Evolutionary conservation across 2,888 invertebrate species (phyloP), one percentile per base, ranked within the genome.

Genomic region (Phyllotreta cruciferae): DNA sequence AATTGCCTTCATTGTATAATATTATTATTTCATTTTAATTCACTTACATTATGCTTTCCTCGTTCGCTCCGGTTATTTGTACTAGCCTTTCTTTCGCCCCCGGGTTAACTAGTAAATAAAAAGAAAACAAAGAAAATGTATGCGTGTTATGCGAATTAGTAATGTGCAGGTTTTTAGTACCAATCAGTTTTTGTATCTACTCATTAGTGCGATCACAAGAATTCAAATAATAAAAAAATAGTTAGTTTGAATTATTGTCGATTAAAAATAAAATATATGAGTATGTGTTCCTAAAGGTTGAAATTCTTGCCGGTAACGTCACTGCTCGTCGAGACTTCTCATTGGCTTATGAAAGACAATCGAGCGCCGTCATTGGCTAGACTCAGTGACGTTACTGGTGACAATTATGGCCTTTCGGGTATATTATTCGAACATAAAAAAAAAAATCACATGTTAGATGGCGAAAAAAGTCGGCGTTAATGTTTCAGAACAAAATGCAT

Each of bases 21-120:
- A 9, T 34, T 53, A 1, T 38, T 53, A 7, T 52, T 34, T 49
- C 1, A 9, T 3, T 8, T 49, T 37, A 8, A 35, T 60, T 63
- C 7, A 85, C 88, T 86, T 82, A 95, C 94, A 90, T 90, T 67
- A 97, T 96, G 82, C 94, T 93, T 78, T 96, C 95, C 84, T 95
- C 94, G 74, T 90, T 92, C 35, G 94, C 93, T 66, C 96, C 96
- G 67, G 96, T 96, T 75, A 97, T 96, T 83, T 96, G 96, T 75
- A 97, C 94, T 74, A 96, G 88, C 77, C 97, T 88, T 84, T 96
- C 96, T 84, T 94, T 95, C 64, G 95, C 94, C 74, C 96, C 96
- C 71, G 95, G 93, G 81, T 90, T 94, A 70, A 97, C 96, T 96
- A 86, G 24, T 24, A 24, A 24, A 24, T 4, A 4, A 24, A 24